Percentiles rank a stretch among this genome's conserved stretches.
phyloP scores from a whole-genome alignment of 2,888 invertebrate genomes.

The Gonocerus acuteangulatus region DNA sequence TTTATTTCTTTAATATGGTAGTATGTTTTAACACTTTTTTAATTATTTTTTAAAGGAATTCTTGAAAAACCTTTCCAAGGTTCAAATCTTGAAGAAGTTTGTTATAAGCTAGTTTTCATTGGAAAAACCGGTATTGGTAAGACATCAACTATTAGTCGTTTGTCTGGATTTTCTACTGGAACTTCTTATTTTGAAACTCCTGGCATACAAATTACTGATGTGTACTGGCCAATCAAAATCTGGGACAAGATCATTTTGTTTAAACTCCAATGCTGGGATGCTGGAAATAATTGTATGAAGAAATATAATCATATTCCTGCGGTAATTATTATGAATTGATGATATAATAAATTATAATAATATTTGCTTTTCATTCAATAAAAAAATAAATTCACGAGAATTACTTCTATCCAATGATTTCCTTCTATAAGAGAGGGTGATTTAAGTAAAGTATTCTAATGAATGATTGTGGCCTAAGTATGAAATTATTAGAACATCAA shows the following conservation, averaged over 20 bases:
- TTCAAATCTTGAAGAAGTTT: conserved; percentile 48
- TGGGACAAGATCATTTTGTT: conserved; percentile 50
- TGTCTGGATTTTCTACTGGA: conserved; percentile 46
- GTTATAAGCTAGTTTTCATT: conserved; percentile 50
- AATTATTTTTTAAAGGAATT: conserved; percentile 43
- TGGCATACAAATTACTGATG: conserved; percentile 49
- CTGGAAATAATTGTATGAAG: conserved; percentile 49
- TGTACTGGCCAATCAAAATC: conserved; percentile 53
- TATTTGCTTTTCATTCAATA: conserved; percentile 1
- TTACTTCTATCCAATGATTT: not conserved
- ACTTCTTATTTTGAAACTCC: conserved; percentile 44
- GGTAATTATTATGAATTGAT: conserved; percentile 43
- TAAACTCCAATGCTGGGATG: conserved; percentile 53
- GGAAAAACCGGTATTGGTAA: conserved; percentile 52
- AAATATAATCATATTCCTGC: conserved; percentile 52
- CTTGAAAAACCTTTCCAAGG: conserved; percentile 49
- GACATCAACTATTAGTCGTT: conserved; percentile 47
- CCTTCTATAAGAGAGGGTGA: not conserved
- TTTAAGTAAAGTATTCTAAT: not conserved
- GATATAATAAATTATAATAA: not conserved
- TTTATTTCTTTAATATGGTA: not conserved
- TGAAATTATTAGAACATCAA: too few relatives aligned
- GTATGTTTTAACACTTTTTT: not conserved
- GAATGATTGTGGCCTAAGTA: too few relatives aligned
- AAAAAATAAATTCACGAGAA: not conserved